Base-by-base conservation (phyloP, 2,797 vertebrate species). In the Rhinophrynus dorsalis region DNA sequence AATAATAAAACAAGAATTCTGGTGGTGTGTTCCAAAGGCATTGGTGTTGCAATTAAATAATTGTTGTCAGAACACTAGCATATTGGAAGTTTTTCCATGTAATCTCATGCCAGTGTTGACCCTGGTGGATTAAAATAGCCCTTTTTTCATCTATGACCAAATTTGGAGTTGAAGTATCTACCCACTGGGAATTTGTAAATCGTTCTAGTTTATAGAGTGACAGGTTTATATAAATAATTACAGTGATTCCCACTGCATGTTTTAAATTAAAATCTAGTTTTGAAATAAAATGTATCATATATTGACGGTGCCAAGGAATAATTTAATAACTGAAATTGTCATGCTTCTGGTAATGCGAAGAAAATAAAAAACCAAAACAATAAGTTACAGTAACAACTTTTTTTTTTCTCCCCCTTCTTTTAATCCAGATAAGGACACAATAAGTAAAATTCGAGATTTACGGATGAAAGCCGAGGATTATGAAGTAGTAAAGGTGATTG, bases 401-500 rank as follows among this genome's bases (percentile, higher is more conserved):
- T 15, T 75, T 75, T 38, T 65, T 80, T 81, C 75, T n/a, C 29
- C 10, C 20, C 26, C 2, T 18, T n/a, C 76, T 57, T 79, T 79
- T 74, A 55, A 2, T 73, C 57, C 82, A 99, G 97, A 99, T 90
- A 98, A 98, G 85, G 94, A 99, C 76, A 97, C 95, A 17, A 94
- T 98, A 84, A 93, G 92, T 90, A 99, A 99, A 89, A 94, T 99
- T 59, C 93, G 97, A 78, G 93, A 97, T 84, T 90, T 99, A 77
- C 97, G 97, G 29, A 99, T 99, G 97, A 98, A 97, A 91, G 96
- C 95, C n/a, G 96, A 92, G 81, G 97, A 99, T 86, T 99, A 99
- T 84, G 97, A 99, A 82, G 95, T 98, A 74, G 96, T 99, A 78
- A 99, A 99, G 80, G 96, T 99, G 81, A 99, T 99, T 15, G 97